phyloP scores from a whole-genome alignment of 64 coral and sea anemone species.

The Anthopleura sola region DNA sequence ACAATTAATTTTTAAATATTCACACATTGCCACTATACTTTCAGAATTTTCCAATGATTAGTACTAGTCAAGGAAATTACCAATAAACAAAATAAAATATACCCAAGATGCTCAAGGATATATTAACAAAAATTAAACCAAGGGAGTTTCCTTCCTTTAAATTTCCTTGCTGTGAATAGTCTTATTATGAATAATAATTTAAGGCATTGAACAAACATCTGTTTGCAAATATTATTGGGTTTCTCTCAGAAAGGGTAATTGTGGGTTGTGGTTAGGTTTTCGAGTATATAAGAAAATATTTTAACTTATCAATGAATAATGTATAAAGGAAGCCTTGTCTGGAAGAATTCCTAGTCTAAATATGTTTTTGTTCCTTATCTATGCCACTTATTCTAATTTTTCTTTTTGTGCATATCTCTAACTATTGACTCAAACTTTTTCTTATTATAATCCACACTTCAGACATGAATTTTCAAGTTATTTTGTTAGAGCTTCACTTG shows the following conservation, averaged over 20 bases:
- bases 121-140: background rate
- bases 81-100: background rate
- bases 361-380: background rate
- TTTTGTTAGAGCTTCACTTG: background rate
- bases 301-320: background rate
- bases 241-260: background rate
- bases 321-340: background rate
- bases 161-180: too few species aligned
- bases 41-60: background rate
- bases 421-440: background rate
- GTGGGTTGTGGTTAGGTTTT: slow-evolving; percentile 5
- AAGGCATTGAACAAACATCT: background rate
- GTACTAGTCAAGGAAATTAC: too few species aligned
- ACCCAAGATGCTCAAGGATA: background rate
- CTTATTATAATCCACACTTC: background rate
- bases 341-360: background rate
- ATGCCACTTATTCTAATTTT: background rate
- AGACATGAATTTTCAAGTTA: background rate
- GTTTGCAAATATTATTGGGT: background rate
- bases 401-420: background rate
- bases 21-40: background rate
- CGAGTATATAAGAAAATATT: background rate
- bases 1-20: background rate
- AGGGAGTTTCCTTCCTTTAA: background rate
- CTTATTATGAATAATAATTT: background rate